Base-by-base conservation (phyloP, 1,140 invertebrate genomes). In the Diorhabda carinulata region DNA sequence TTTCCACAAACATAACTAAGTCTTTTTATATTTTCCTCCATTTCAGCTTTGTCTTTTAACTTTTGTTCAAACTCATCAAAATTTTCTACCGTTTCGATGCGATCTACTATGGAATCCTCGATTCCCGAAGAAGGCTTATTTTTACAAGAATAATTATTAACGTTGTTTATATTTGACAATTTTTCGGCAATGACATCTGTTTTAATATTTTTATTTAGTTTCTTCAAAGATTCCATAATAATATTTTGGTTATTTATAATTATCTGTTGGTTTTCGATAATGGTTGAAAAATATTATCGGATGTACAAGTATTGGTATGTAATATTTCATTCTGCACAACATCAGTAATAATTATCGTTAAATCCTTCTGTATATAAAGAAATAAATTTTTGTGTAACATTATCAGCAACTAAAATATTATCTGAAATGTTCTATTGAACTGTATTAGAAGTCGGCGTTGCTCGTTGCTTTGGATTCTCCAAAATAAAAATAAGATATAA, bases 1-100 rank as follows among this genome's bases (percentile, higher is more conserved):
- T 40, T 63, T 47, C 69, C 68, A 66, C 68, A 63, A 41, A 70
- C 56, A 44, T 47, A 60, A 66, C 56, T 43, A n/a, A 66, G 43
- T 58, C 43, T 66, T 44, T 66, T 9, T 43, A 58, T 25, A 42
- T 57, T 42, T 43, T 62, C 61, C n/a, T 62, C n/a, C 40, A 62
- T 62, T n/a, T 3, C 0, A 10, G 5, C 43, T 63, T 63, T 63
- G 43, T 63, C 43, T 44, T 9, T n/a, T 3, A 64, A n/a, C 9
- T 64, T 64, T 7, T 5, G 3, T 64, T 64, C 62, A 47, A 8
- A 52, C 43, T 9, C 25, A 5, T 64, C 62, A 25, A 64, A 47
- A 44, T 64, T 4, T 25, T 43, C 41, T 63, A 63, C 41, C 9
- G 61, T 63, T 3, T 64, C 62, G 25, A 64, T 64, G 2, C 5